A percentile compares a stretch with the other conserved stretches of the same genome.
Evolutionary conservation across 2,797 vertebrate species (phyloP).

Genomic region (Pogoniulus pusillus): DNA sequence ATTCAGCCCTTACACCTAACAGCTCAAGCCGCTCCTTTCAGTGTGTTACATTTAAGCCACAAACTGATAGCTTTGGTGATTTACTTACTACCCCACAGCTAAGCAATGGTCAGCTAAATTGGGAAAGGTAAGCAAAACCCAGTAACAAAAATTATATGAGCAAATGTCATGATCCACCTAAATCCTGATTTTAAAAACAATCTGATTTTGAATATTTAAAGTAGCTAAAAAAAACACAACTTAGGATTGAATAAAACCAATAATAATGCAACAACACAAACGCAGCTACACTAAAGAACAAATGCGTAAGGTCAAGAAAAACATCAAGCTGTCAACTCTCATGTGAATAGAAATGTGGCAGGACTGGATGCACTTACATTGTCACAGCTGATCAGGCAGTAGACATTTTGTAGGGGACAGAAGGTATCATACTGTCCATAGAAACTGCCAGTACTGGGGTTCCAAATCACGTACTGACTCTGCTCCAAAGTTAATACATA

Average conservation of each 20-base stretch:
- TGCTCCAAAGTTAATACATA: conserved; percentile 92
- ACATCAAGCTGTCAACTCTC: neutral
- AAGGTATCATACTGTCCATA: conserved; percentile 96
- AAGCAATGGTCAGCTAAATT: neutral
- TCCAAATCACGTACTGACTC: conserved; percentile 91
- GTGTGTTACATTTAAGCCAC: neutral
- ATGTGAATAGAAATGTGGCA: rapidly evolving
- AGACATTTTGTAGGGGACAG: conserved; percentile 90
- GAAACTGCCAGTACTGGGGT: conserved; percentile 88
- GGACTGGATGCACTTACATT: conserved; percentile 84
- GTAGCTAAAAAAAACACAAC: neutral
- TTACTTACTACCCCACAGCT: neutral
- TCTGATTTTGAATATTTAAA: neutral
- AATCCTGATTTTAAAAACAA: neutral
- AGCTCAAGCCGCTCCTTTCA: neutral
- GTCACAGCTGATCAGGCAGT: conserved; percentile 88
- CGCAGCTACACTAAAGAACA: neutral
- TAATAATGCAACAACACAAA: neutral
- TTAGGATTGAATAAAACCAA: neutral
- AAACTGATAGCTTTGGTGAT: neutral
- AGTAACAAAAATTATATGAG: neutral
- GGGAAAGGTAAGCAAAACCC: neutral
- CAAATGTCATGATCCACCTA: neutral
- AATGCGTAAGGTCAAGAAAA: neutral
- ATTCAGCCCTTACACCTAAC: rapidly evolving